A percentile compares a stretch with the other conserved stretches of the same genome.
These are phyloP conservation scores for Melanargia galathea DNA, from an alignment of 2,888 invertebrate genomes.

Conservation along the genomic window DNA sequence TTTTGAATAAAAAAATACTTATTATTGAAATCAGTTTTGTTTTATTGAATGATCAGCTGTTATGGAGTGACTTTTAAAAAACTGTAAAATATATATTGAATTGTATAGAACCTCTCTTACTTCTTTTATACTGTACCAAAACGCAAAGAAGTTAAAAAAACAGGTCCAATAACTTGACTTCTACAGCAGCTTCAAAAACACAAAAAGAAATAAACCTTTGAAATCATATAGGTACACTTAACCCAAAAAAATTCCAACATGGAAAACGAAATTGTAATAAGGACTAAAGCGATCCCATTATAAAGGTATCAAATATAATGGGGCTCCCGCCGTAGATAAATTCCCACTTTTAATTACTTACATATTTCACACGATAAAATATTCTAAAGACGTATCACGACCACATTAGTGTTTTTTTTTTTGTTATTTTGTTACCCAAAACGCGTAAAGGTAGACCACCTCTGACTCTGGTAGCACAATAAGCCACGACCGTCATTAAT, in stretches of 20 bases:
- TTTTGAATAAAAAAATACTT: no score
- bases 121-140: no score
- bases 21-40: no score
- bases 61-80: no score
- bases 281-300: slow-evolving; percentile 43
- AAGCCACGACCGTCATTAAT: slow-evolving; percentile 74
- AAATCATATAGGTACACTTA: slow-evolving; percentile 6
- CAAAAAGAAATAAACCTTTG: background rate
- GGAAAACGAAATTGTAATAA: slow-evolving; percentile 40
- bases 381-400: slow-evolving; percentile 55
- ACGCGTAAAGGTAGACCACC: slow-evolving; percentile 72
- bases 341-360: slow-evolving; percentile 61
- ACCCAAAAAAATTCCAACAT: slow-evolving; percentile 21
- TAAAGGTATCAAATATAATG: slow-evolving; percentile 42
- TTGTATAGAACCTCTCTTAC: no score
- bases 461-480: slow-evolving; percentile 73
- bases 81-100: no score
- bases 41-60: no score
- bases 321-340: slow-evolving; percentile 43
- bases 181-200: background rate
- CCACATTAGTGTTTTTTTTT: slow-evolving; percentile 49
- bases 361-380: slow-evolving; percentile 66
- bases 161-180: background rate
- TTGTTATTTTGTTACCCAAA: slow-evolving; percentile 49
- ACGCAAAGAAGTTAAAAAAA: no score